A percentile compares a stretch with the other conserved stretches of the same genome.
These are phyloP conservation scores for Olivierus martensii DNA, from an alignment of 1,140 invertebrate species.

Conservation along the genomic window DNA sequence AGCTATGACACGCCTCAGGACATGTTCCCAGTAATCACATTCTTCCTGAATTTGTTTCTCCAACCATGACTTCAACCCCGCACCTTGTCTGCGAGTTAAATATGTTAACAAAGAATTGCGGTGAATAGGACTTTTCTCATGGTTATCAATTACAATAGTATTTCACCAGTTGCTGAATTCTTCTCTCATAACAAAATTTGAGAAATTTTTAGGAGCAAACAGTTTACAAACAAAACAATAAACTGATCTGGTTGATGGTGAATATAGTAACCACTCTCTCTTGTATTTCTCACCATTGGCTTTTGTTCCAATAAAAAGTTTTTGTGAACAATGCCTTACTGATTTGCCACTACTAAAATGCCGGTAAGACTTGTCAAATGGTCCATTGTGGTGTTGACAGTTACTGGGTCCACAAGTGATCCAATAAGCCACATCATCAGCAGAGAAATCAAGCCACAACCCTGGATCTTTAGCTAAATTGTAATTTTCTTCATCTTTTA, in stretches of 20 bases:
- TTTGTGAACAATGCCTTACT: conserved; percentile 17
- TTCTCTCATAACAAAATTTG: conserved; percentile 9
- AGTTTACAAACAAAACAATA: conserved; percentile 19
- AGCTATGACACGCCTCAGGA: conserved; percentile 13
- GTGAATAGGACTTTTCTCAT: too few relatives aligned
- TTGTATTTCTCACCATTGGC: background rate
- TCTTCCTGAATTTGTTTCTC: background rate
- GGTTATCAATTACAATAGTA: conserved; percentile 11
- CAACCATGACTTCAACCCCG: too few relatives aligned
- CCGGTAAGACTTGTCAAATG: conserved; percentile 17
- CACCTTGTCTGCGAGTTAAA: too few relatives aligned
- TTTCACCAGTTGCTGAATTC: conserved; percentile 10
- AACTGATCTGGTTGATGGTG: conserved; percentile 19
- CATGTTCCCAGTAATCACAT: conserved; percentile 10
- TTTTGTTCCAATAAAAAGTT: conserved; percentile 13
- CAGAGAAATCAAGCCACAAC: conserved; percentile 6
- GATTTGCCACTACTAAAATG: conserved; percentile 19
- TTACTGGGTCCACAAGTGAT: conserved; percentile 16
- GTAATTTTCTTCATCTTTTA: background rate
- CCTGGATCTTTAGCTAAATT: background rate
- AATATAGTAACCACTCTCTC: conserved; percentile 14
- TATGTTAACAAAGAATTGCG: too few relatives aligned
- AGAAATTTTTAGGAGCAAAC: conserved; percentile 13
- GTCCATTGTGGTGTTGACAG: conserved; percentile 15
- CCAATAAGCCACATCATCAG: conserved; percentile 16